Conservation (phyloP, 2,113 vertebrate genomes). For the Scartelaos histophorus region DNA sequence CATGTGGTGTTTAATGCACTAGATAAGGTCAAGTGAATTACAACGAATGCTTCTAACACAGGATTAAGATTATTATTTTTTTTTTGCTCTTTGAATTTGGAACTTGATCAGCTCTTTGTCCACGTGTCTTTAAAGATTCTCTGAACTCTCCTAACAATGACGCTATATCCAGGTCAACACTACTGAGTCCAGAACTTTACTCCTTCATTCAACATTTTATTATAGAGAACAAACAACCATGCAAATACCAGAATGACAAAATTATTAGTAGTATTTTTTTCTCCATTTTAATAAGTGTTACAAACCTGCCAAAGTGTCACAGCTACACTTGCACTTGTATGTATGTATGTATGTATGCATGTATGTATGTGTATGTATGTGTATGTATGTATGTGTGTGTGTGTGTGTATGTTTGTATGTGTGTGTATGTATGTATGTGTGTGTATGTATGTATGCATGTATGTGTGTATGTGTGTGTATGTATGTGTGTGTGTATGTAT, state of each 20-base stretch:
- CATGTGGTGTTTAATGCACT: constrained; percentile 11
- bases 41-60: neutral
- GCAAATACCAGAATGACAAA: neutral
- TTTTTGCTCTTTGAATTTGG: neutral
- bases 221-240: neutral
- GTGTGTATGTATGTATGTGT: neutral
- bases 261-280: too few relatives aligned
- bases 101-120: constrained; percentile 25
- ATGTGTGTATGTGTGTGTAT: too few relatives aligned
- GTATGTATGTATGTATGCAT: too few relatives aligned
- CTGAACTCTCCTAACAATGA: constrained; percentile 44
- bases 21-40: constrained; percentile 13
- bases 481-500: too few relatives aligned
- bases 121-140: constrained; percentile 30
- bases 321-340: too few relatives aligned
- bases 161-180: constrained; percentile 41
- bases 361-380: too few relatives aligned
- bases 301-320: too few relatives aligned
- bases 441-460: too few relatives aligned
- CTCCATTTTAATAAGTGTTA: too few relatives aligned
- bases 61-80: neutral
- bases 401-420: too few relatives aligned
- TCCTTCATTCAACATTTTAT: neutral
- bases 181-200: constrained; percentile 25
- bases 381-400: too few relatives aligned